Conservation (phyloP, 2,888 invertebrate genomes). For the Hesperia comma region DNA sequence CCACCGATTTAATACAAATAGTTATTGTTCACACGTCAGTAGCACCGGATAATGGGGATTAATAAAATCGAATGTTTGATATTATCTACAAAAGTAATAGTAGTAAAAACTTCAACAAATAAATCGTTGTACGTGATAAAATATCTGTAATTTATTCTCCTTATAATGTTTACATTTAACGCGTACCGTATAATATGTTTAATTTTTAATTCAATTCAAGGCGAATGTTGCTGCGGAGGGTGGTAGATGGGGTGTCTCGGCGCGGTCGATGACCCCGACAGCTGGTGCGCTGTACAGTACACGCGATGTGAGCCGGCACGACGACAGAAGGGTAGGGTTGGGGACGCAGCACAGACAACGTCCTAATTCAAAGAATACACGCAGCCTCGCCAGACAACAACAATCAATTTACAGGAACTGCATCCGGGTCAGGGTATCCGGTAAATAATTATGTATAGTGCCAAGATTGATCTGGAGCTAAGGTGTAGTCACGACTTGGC, state of each 20-base stretch:
- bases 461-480: too few species aligned
- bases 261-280: slow-evolving; percentile 68
- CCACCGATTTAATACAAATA: too few species aligned
- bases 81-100: background rate
- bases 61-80: background rate
- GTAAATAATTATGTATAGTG: too few species aligned
- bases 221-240: slow-evolving; percentile 50
- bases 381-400: background rate
- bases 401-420: background rate
- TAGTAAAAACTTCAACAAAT: background rate
- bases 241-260: slow-evolving; percentile 58
- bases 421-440: background rate
- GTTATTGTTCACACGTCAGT: background rate
- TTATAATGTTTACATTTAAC: background rate
- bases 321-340: slow-evolving; percentile 29
- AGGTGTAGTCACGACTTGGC: too few species aligned
- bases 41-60: background rate
- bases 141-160: background rate
- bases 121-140: background rate
- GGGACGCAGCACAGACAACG: slow-evolving; percentile 21
- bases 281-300: slow-evolving; percentile 53
- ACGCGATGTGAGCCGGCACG: slow-evolving; percentile 36
- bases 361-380: slow-evolving; percentile 15
- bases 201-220: slow-evolving; percentile 45
- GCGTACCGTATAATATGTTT: too few species aligned